These are phyloP conservation scores for Acrossocheilus fasciatus DNA, from an alignment of 2,797 vertebrate species.

Conservation along the genomic window DNA sequence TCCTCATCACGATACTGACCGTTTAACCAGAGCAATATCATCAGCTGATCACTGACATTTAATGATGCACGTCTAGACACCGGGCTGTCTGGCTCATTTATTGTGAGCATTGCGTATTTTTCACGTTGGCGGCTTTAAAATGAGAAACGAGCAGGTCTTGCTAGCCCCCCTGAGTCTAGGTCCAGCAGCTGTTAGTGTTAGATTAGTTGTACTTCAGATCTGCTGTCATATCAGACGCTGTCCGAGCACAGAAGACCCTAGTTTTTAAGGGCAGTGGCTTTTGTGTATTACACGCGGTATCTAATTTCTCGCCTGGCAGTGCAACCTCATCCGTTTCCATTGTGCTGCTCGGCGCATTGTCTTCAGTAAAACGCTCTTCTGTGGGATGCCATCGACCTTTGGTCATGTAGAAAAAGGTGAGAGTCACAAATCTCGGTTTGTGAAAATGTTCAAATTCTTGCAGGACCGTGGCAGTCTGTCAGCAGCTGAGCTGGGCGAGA, in stretches of 20 bases:
- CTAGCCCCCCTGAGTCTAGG: not conserved
- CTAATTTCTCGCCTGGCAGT: constrained; percentile 22
- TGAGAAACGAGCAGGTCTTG: not conserved
- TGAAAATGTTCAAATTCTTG: not conserved
- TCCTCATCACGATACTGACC: not conserved
- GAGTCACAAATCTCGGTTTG: not conserved
- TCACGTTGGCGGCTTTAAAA: not conserved
- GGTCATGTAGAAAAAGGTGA: not conserved
- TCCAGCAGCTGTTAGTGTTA: constrained; percentile 35
- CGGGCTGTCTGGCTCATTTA: not conserved
- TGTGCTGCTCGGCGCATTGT: constrained; percentile 51
- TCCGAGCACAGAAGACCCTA: not conserved
- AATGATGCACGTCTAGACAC: not conserved
- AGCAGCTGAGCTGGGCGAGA: not conserved
- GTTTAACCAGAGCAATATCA: not conserved
- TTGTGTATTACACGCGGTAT: not conserved
- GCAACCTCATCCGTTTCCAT: constrained; percentile 62
- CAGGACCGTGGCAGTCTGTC: not conserved
- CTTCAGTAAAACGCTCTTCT: constrained; percentile 14
- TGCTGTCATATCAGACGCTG: constrained; percentile 34
- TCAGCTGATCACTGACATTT: not conserved
- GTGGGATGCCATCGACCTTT: constrained; percentile 47
- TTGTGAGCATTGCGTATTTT: no score
- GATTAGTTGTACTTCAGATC: constrained; percentile 24
- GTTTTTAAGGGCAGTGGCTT: not conserved